Evolutionary conservation across 2,888 invertebrate species (phyloP), one percentile per base, ranked within the genome.

Genomic region (Chloroclystis v-ata): DNA sequence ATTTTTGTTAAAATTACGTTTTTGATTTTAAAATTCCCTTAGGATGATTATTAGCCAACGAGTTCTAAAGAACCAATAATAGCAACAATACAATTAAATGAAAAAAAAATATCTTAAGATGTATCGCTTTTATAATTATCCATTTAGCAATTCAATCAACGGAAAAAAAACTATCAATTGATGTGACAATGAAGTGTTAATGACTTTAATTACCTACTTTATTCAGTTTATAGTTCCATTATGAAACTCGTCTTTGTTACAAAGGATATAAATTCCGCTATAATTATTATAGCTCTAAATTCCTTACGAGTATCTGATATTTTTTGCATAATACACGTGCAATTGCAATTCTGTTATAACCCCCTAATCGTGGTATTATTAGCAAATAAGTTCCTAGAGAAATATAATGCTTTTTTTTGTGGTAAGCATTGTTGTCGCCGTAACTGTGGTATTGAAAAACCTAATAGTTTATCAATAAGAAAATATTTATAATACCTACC

Each of bases 121-220:
- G 6, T 9, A 16, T 33, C 33, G n/a, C 5, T 9, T n/a, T 35
- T 9, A 11, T 35, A 35, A 35, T 35, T 16, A n/a, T n/a, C n/a
- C 35, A 11, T 37, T 38, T 50, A 41, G 28, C 35, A 30, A 42
- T 37, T 44, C 46, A 37, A 51, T 54, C 35, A 20, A 2, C 3
- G 26, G 40, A 56, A 49, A 48, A 56, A 62, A 51, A 55, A 47
- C 49, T 37, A 49, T 50, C 57, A 57, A 59, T 54, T 43, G 43
- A 47, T 47, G 41, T 32, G 38, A 50, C 61, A 59, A 61, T 59
- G 55, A 54, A 60, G 60, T 60, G 60, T 57, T 60, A 63, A 67
- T 67, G 46, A 57, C 52, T 33, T 48, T 57, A 50, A 63, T 65
- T 54, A 33, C 43, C 56, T 20, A 20, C 20, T 20, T 20, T 20